Evolutionary conservation across 1,140 invertebrate genomes (phyloP).

Genomic region (Tribolium castaneum): DNA sequence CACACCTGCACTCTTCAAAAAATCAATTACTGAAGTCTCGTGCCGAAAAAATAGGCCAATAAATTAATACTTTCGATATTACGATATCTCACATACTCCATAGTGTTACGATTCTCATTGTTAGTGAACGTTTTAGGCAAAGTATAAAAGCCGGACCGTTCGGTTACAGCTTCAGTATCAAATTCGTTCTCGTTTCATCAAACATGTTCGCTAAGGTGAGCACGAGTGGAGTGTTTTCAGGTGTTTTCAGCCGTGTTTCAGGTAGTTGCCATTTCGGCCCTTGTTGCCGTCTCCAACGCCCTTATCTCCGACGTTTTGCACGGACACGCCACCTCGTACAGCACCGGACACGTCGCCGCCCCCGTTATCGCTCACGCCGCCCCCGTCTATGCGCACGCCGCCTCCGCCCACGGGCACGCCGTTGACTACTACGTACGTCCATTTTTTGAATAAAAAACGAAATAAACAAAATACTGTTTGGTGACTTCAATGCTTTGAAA

Average conservation of each 20-base stretch:
- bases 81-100: slow-evolving; percentile 20
- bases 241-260: slow-evolving; percentile 14
- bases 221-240: slow-evolving; percentile 22
- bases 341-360: background rate
- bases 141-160: slow-evolving; percentile 10
- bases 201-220: slow-evolving; percentile 26
- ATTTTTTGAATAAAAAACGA: too few species aligned
- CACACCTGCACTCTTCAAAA: slow-evolving; percentile 9
- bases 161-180: slow-evolving; percentile 11
- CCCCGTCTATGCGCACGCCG: slow-evolving; percentile 12
- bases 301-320: slow-evolving; percentile 7
- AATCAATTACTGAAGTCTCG: background rate
- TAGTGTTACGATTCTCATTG: slow-evolving; percentile 28
- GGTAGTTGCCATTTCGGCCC: slow-evolving; percentile 23
- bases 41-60: slow-evolving; percentile 25
- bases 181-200: slow-evolving; percentile 16
- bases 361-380: slow-evolving; percentile 63
- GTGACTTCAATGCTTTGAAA: too few species aligned
- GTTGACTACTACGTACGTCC: background rate
- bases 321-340: slow-evolving; percentile 43
- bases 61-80: slow-evolving; percentile 30
- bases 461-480: too few species aligned
- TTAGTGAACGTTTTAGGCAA: slow-evolving; percentile 27
- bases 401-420: slow-evolving; percentile 11
- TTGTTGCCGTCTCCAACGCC: slow-evolving; percentile 24